Conservation (phyloP, 2,797 vertebrate genomes). For the Chelonia mydas region DNA sequence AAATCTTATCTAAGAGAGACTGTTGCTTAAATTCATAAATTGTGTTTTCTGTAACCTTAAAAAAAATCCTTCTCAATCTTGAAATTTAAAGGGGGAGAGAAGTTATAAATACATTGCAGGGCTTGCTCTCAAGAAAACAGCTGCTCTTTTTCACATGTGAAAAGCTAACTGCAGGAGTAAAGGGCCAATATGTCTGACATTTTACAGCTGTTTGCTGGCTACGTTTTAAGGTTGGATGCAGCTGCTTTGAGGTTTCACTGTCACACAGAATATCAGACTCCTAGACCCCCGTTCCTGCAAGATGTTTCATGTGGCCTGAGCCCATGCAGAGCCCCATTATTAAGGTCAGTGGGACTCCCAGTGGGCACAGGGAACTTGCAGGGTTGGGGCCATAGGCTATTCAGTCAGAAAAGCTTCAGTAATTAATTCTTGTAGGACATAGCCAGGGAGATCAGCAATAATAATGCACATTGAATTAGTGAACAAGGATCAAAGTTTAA, state of each 20-base stretch:
- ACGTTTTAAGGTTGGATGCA: not conserved
- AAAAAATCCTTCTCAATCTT: conserved; percentile 38
- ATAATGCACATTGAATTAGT: not conserved
- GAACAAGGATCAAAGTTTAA: not conserved
- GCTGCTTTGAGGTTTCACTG: not conserved
- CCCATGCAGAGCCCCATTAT: not conserved
- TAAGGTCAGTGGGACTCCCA: not conserved
- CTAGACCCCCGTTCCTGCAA: rapidly evolving
- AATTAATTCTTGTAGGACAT: rapidly evolving
- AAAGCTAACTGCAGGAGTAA: conserved; percentile 35
- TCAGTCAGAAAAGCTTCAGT: not conserved
- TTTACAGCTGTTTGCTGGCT: conserved; percentile 16
- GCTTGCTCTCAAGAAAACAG: conserved; percentile 53
- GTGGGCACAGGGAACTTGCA: not conserved
- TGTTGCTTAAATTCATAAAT: not conserved
- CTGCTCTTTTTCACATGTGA: conserved; percentile 41
- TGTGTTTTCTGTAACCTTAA: conserved; percentile 15
- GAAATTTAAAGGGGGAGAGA: conserved; percentile 7
- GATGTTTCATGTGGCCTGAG: not conserved
- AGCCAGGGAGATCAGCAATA: not conserved
- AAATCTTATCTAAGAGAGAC: not conserved
- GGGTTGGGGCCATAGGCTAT: not conserved
- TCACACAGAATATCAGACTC: not conserved
- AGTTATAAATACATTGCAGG: not conserved
- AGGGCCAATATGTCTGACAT: not conserved